Percentiles rank a stretch among this genome's conserved stretches.
These are phyloP conservation scores for Strigamia transsilvanica DNA, from an alignment of 2,888 invertebrate species.

Conservation along the genomic window DNA sequence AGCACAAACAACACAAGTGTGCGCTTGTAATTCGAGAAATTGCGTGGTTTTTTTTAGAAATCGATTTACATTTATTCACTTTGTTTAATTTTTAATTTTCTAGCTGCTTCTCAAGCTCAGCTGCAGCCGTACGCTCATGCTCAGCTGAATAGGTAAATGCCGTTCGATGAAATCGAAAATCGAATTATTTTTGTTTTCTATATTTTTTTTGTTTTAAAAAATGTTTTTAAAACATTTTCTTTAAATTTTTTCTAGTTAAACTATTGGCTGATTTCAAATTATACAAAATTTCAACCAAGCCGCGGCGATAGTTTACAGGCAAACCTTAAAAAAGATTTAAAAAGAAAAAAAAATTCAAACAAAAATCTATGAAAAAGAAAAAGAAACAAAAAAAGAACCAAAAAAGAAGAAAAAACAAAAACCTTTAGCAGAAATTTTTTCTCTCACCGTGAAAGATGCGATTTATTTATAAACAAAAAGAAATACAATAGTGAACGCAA, in stretches of 20 bases:
- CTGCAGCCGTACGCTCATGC: slow-evolving; percentile 50
- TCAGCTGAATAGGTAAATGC: slow-evolving; percentile 10
- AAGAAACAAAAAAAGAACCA: background rate
- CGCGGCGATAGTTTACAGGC: background rate
- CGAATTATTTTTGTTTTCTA: too few relatives aligned
- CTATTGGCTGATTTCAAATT: background rate
- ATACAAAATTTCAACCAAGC: background rate
- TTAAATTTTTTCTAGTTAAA: background rate
- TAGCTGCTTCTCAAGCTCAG: slow-evolving; percentile 33
- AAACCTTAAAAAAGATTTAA: background rate
- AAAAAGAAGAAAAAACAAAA: slow-evolving; percentile 8
- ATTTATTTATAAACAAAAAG: background rate
- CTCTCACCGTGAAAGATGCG: background rate
- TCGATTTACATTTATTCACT: background rate
- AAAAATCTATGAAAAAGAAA: too few relatives aligned
- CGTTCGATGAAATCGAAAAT: too few relatives aligned
- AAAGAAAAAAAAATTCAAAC: too few relatives aligned
- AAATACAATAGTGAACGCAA: background rate
- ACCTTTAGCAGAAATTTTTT: background rate
- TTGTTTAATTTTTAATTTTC: background rate
- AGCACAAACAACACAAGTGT: too few relatives aligned
- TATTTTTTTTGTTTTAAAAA: background rate
- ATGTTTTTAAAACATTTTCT: too few relatives aligned
- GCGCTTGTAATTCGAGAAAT: too few relatives aligned
- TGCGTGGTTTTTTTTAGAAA: too few relatives aligned